These are phyloP conservation scores for Astreopora myriophthalma DNA, from an alignment of 64 coral and sea anemone genomes.

Conservation along the genomic window DNA sequence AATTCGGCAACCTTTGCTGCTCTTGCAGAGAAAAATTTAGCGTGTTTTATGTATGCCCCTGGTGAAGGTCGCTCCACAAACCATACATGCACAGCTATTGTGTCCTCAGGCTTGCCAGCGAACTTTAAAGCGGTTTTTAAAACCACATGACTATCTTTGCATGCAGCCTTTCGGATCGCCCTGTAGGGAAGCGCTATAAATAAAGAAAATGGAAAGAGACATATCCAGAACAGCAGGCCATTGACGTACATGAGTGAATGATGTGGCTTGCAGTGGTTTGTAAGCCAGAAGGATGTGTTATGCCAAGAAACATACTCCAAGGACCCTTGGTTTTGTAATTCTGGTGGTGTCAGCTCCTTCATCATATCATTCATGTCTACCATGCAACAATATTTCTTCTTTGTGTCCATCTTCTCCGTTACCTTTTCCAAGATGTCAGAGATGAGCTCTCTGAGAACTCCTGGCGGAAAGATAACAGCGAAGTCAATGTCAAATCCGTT, in stretches of 20 bases:
- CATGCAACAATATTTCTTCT: slow-evolving; percentile 12
- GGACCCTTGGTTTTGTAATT: not conserved
- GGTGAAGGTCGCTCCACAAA: slow-evolving; percentile 13
- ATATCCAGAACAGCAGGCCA: slow-evolving; percentile 27
- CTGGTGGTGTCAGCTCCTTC: not conserved
- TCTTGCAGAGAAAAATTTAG: not conserved
- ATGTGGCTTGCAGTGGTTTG: slow-evolving; percentile 50
- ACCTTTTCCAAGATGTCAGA: not conserved
- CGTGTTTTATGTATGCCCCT: not conserved
- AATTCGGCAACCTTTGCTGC: not conserved
- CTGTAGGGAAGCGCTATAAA: slow-evolving; percentile 41
- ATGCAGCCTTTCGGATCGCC: not conserved
- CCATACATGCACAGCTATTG: slow-evolving; percentile 16
- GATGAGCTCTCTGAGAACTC: not conserved
- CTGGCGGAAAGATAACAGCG: slow-evolving; percentile 7
- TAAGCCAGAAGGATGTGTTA: slow-evolving; percentile 55
- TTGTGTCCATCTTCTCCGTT: not conserved
- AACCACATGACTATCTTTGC: not conserved
- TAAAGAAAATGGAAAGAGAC: slow-evolving; percentile 35
- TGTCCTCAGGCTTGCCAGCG: not conserved
- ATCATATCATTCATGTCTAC: slow-evolving; percentile 11
- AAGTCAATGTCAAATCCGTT: slow-evolving; percentile 53
- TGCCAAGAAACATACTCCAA: slow-evolving; percentile 58
- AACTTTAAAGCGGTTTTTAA: not conserved
- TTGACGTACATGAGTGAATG: slow-evolving; percentile 58